A percentile compares a stretch with the other conserved stretches of the same genome.
Conservation (phyloP, 2,113 vertebrate species). For the Scopus umbretta region DNA sequence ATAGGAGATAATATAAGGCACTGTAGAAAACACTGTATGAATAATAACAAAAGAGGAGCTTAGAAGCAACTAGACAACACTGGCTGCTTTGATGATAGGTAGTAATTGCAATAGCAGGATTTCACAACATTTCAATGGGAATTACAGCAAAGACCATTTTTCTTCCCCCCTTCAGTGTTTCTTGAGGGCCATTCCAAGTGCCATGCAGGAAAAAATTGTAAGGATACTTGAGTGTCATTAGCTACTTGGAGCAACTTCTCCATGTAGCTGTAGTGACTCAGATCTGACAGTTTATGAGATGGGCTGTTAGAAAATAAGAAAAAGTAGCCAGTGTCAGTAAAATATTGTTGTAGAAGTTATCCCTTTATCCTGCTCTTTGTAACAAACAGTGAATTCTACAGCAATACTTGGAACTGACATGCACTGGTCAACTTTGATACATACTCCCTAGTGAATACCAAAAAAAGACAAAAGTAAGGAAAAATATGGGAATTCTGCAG, state of each 20-base stretch:
- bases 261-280: neutral
- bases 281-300: neutral
- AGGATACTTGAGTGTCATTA: neutral
- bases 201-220: neutral
- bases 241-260: neutral
- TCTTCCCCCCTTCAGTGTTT: neutral
- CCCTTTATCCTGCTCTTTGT: neutral
- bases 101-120: neutral
- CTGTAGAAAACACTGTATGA: neutral
- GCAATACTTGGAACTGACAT: neutral
- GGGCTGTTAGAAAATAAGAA: neutral
- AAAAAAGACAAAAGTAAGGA: neutral
- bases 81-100: neutral
- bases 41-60: neutral
- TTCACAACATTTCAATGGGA: neutral
- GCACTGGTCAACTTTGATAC: neutral
- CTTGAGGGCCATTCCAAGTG: neutral
- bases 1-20: fast-evolving
- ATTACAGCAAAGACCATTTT: neutral
- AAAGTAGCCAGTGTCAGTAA: neutral
- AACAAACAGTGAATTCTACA: neutral
- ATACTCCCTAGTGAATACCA: neutral
- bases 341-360: neutral
- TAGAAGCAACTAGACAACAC: neutral
- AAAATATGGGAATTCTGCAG: neutral